phyloP scores from a whole-genome alignment of 2,888 invertebrate species.

The Acanthosepion pharaonis region DNA sequence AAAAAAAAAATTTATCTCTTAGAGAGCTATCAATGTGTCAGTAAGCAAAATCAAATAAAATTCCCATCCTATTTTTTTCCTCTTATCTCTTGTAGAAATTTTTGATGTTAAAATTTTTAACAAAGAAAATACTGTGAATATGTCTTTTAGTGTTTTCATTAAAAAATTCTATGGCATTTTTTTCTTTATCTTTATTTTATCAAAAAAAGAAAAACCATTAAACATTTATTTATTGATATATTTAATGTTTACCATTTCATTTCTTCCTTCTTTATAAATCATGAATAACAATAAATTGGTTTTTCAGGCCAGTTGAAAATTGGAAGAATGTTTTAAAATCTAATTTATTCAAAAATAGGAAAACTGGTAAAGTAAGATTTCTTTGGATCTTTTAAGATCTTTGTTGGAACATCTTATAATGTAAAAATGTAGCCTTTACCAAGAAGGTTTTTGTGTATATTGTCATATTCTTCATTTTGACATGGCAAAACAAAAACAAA shows the following conservation, averaged over 20 bases:
- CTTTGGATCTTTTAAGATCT: neutral
- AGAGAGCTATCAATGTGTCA: neutral
- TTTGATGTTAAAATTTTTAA: neutral
- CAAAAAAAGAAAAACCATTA: neutral
- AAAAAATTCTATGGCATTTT: neutral
- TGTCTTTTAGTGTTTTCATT: slow-evolving; percentile 14
- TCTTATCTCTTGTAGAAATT: slow-evolving; percentile 13
- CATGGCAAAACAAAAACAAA: neutral
- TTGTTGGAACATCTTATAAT: neutral
- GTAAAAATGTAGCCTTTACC: neutral
- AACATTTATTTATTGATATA: neutral
- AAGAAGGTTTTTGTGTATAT: neutral
- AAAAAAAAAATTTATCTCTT: slow-evolving; percentile 62
- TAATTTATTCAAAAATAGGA: neutral
- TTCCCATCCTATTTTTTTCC: neutral
- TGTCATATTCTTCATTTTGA: neutral
- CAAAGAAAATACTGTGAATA: neutral
- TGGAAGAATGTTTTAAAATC: neutral
- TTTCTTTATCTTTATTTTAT: neutral
- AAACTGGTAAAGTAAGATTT: neutral
- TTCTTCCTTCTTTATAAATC: neutral
- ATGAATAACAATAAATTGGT: neutral
- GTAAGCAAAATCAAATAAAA: neutral
- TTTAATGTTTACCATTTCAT: neutral
- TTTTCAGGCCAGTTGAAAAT: neutral